Base-by-base conservation (phyloP, 2,888 invertebrate species). In the Cephus pygmeus region DNA sequence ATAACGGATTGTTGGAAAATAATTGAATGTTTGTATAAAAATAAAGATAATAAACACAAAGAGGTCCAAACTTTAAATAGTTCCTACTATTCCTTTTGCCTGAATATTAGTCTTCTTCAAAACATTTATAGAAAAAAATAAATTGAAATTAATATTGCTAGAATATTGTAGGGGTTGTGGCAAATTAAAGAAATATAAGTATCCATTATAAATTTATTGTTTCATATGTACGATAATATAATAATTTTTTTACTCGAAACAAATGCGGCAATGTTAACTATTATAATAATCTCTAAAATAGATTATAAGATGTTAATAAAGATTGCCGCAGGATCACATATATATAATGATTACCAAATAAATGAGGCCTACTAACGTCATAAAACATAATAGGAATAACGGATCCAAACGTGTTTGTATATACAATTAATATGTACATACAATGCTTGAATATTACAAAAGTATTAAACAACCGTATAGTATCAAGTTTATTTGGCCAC, bases 1-100 rank as follows among this genome's bases (percentile, higher is more conserved):
- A 56, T 78, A 78, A 68, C 76, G 78, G 78, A 78, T 76, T 78
- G 78, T 78, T 78, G 76, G 6, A 56, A 15, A 56, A 23, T 56
- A 56, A 23, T 56, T 56, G 56, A 40, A 56, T 23, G 56, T 56
- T 56, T 56, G 23, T 56, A 56, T 56, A 56, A 56, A 56, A 23
- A 56, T 56, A 56, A 56, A 56, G 6, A 56, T 23, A 9, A 23
- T 56, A 23, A 23, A 23, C 9, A 9, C 23, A 23, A 1, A 9
- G 23, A 56, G 9, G 23, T 56, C 23, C 56, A 56, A 56, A 23
- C 4, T 40, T 40, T 15, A 40, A 40, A 40, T 15, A 40, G 15
- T 23, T 40, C 15, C 12, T 35, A 35, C 35, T 23, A 40, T 40
- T 23, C 23, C 56, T 56, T 15, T 56, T 23, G 56, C 23, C 56